These are phyloP conservation scores for Physocephala rufipes DNA, from an alignment of 2,888 invertebrate genomes.

Conservation along the genomic window DNA sequence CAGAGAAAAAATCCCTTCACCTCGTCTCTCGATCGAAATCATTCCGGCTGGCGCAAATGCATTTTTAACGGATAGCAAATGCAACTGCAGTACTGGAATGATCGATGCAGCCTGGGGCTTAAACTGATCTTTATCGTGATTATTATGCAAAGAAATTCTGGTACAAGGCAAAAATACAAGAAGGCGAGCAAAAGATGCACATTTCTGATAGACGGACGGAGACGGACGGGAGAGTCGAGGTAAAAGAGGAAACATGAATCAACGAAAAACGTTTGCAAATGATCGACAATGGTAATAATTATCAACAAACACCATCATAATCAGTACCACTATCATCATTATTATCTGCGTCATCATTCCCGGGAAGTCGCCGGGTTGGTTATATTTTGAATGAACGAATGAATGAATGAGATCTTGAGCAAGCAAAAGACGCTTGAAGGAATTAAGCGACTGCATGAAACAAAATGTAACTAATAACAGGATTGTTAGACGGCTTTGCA, in stretches of 20 bases:
- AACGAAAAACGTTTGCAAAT: neutral
- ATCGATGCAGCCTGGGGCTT: slow-evolving; percentile 17
- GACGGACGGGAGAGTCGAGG: neutral
- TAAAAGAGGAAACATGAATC: neutral
- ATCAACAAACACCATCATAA: no score
- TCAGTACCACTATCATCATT: no score
- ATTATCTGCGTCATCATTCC: no score
- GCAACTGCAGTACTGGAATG: neutral
- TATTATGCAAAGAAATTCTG: slow-evolving; percentile 4
- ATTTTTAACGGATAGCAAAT: neutral
- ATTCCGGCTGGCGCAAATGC: neutral
- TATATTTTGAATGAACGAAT: slow-evolving; percentile 27
- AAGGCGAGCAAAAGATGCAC: neutral
- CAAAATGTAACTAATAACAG: neutral
- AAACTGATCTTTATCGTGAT: slow-evolving; percentile 19
- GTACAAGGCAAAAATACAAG: neutral
- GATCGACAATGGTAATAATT: slow-evolving; percentile 19
- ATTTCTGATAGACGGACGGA: neutral
- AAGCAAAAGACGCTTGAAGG: slow-evolving; percentile 21
- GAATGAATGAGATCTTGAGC: slow-evolving; percentile 17
- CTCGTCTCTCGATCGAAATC: neutral
- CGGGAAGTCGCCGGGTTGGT: slow-evolving; percentile 4
- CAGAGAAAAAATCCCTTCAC: no score
- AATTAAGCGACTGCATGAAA: neutral
- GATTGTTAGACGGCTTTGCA: neutral